Base-by-base conservation (phyloP, 2,113 vertebrate genomes). In the Leptosomus discolor region DNA sequence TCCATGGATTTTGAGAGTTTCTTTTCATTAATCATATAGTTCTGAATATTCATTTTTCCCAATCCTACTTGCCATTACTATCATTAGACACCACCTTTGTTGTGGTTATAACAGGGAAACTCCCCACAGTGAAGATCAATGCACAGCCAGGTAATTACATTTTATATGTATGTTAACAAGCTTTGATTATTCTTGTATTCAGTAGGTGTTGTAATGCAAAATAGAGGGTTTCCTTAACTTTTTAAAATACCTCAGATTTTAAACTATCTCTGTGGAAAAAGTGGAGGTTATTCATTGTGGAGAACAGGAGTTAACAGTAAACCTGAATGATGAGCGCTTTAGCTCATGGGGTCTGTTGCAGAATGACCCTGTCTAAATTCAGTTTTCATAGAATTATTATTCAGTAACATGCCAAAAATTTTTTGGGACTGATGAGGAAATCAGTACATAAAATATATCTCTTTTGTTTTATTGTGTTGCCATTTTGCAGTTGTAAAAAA, bases 131-230 rank as follows among this genome's bases (percentile, higher is more conserved):
- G 85, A 90, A 93, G 90, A 94, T 96, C 78, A 95, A 8, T 93
- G 69, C 53, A 41, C 26, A 92, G 53, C n/a, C 50, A 91, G 74
- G 65, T 97, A 88, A 82, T 93, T 85, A 82, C 36, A 41, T 69
- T 94, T 94, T 89, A 75, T 81, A 78, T 71, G 46, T 91, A 27
- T 90, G 45, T 92, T 94, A 95, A 95, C 43, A 88, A 96, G 58
- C 81, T 90, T 88, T 87, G 69, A 84, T 96, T 93, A 53, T 83
- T 93, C 80, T 95, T 92, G 45, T 82, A 75, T 43, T 85, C 51
- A 91, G 9, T 43, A 60, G 34, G 14, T 82, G 67, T 70, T 80
- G 41, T 46, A 82, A 48, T 77, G 27, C 45, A 85, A 93, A 91
- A 71, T 45, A 45, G 64, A 79, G 48, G 5, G n/a, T 32, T 88